Evolutionary conservation across 1,140 invertebrate species (phyloP), one percentile per base, ranked within the genome.

Genomic region (Drosophila kanapiae): DNA sequence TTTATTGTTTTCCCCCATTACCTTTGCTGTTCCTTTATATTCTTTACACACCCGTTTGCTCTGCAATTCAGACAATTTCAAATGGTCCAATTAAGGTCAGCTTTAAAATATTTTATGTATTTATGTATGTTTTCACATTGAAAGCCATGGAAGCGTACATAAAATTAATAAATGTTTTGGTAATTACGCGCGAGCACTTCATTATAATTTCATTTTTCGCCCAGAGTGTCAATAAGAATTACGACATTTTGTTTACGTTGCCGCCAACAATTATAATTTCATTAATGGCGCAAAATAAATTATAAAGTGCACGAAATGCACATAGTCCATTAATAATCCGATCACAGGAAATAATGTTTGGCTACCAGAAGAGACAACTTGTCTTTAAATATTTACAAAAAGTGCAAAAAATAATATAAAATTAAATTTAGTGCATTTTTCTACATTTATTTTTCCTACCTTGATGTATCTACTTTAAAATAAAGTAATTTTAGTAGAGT

Each of bases 151-250:
- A 11, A 42, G 31, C 13, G 47, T 7, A 48, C 47, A 69, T 69
- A 69, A 69, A 69, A 61, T 75, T 54, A 61, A 74, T 75, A 74
- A 74, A 75, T 74, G 70, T 64, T 74, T 64, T 57, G 58, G 45
- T 64, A 74, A 75, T 74, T 75, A 63, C 42, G 69, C 14, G 33
- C 31, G 14, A 64, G 49, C 53, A 75, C 72, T 75, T 74, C 42
- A 74, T 75, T 75, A 75, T 75, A 75, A 56, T 75, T 75, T 62
- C 40, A 75, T 75, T 72, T 72, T 51, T 61, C 67, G 27, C 56
- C 53, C 42, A 62, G 40, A 75, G 68, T 75, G 72, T 74, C 72
- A 75, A 75, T 72, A 75, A 57, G 62, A 57, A 74, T 75, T 74
- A 75, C 70, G 51, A 63, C 58, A 57, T 74, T 64, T 75, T 69